Evolutionary conservation across 2,797 vertebrate species (phyloP), one percentile per base, ranked within the genome.

Genomic region (Macropodus opercularis): DNA sequence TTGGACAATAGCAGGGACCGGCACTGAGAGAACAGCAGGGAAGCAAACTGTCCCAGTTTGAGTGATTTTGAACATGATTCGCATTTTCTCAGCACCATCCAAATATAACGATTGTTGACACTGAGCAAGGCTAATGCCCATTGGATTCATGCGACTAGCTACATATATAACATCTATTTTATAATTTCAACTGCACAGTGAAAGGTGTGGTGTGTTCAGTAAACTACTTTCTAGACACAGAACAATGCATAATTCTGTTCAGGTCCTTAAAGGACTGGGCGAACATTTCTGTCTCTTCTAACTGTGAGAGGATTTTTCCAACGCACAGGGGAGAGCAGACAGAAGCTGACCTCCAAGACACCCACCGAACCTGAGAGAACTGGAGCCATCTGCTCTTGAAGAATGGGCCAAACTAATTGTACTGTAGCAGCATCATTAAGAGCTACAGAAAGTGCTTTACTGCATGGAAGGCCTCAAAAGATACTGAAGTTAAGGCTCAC

Each of bases 41-140:
- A 75, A 38, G 11, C 24, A 35, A 69, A 39, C 35, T 54, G 61
- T 77, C 46, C 57, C 12, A 56, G 13, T 64, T 81, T 44, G 40
- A 75, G 40, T 38, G 4, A 63, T 67, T 63, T 31, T 54, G 22
- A 66, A 47, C 40, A 29, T 44, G 13, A 39, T 71, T 23, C 40
- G n/a, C 49, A 41, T 60, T 62, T 62, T 54, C 26, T 42, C 34
- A 56, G n/a, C 40, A 39, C 47, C 54, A 50, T 4, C 59, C 23
- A 34, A 54, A 51, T 17, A 26, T 54, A 65, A 72, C 54, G 6
- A 56, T 6, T 63, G 41, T 14, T 36, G 56, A 69, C 65, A 66
- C 35, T 24, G 29, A 35, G 42, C 22, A 36, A 17, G 53, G 49
- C 51, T 10, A 44, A 34, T 38, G 14, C 17, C 57, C 39, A 42